Base-by-base conservation (phyloP, 2,888 invertebrate species). In the Stegana nigrithorax region DNA sequence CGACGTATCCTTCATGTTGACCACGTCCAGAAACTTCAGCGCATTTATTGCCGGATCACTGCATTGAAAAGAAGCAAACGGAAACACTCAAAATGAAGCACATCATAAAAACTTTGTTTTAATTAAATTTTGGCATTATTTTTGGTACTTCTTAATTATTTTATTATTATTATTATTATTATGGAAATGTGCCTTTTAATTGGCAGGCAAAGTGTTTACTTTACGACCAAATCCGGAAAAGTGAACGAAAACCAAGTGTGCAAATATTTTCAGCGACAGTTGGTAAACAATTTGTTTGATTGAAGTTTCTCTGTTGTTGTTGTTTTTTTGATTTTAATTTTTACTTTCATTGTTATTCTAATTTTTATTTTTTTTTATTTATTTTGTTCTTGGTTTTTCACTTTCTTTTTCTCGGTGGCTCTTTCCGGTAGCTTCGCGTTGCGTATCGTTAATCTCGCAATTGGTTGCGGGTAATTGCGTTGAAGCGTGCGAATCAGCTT, bases 31-130 rank as follows among this genome's bases (percentile, higher is more conserved):
- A 82, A 94, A 94, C 86, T 98, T 96, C 75, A 98, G 89, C 14
- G 96, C 96, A 75, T 93, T 92, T 62, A 98, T 94, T 27, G 94
- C 92, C 50, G 94, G 92, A 87, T 98, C 97, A 79, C 94, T 94
- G 86, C 69, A 53, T 47, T 21, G 7, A 29, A 26, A 53, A 17
- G 7, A 36, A 39, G 19, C 10, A 56, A 42, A n/a, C 12, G 10
- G 23, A 53, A 14, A 50, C 8, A 19, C 10, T 44, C 14, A 44
- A 21, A 56, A 19, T 23, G 25, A 32, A 55, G 55, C 23, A 1
- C n/a, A 36, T 26, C 4, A 53, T 53, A 27, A 27, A 8, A 26
- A 21, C 3, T 14, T 25, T 7, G 1, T 51, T 51, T 51, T 26
- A 26, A n/a, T 26, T n/a, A n/a, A n/a, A n/a, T n/a, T n/a, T n/a